A percentile compares a stretch with the other conserved stretches of the same genome.
Conservation (phyloP, 2,888 invertebrate species). For the Tachystola acroxantha region DNA sequence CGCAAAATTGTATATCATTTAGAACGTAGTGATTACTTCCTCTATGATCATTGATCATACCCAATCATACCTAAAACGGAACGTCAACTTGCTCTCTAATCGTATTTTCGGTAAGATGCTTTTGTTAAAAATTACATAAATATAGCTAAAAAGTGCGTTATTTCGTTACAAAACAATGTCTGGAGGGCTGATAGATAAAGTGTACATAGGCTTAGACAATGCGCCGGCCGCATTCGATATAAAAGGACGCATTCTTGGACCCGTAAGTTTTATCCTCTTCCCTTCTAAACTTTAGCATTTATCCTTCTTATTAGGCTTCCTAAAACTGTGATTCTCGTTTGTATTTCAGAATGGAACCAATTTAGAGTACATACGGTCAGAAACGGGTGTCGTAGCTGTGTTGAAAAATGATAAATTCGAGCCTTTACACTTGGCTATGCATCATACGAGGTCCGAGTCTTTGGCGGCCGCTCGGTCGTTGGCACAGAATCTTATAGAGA, state of each 20-base stretch:
- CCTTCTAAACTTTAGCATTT: background rate
- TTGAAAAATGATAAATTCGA: constrained; percentile 83
- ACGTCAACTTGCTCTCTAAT: too few species aligned
- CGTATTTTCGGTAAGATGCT: constrained; percentile 44
- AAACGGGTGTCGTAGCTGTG: constrained; percentile 87
- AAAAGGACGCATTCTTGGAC: constrained; percentile 84
- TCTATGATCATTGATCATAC: background rate
- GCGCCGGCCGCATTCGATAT: constrained; percentile 87
- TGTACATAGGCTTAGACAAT: constrained; percentile 87
- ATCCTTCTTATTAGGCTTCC: background rate
- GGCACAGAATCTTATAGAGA: constrained; percentile 88
- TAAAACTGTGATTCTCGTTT: background rate
- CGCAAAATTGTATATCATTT: too few species aligned
- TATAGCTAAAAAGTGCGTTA: constrained; percentile 24
- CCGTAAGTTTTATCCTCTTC: constrained; percentile 43
- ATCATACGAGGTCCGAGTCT: constrained; percentile 84
- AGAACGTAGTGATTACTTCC: too few species aligned
- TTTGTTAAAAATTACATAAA: constrained; percentile 30
- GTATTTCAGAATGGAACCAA: constrained; percentile 80
- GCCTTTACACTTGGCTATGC: constrained; percentile 86
- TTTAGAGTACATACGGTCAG: constrained; percentile 86
- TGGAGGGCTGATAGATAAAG: constrained; percentile 80
- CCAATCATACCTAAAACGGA: too few species aligned
- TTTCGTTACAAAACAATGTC: constrained; percentile 50
- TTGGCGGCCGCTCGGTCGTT: constrained; percentile 84